phyloP scores from a whole-genome alignment of 2,113 vertebrate species.

The Corvus cornix region DNA sequence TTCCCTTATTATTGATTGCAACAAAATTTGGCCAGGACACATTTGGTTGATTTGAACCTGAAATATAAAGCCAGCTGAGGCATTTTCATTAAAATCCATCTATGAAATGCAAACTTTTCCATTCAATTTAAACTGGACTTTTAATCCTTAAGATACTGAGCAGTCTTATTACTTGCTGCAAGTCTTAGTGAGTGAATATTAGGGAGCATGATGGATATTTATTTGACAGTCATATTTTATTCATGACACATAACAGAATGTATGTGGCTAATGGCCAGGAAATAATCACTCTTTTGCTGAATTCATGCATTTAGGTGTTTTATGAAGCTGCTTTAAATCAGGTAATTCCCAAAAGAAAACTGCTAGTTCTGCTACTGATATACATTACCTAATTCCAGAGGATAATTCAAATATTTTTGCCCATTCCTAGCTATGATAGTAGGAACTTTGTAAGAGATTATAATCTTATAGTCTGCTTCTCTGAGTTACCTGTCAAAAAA shows the following conservation, averaged over 20 bases:
- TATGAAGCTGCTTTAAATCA: not conserved
- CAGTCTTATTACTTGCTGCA: not conserved
- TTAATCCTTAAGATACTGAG: not conserved
- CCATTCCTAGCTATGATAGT: not conserved
- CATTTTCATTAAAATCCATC: not conserved
- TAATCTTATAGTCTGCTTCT: not conserved
- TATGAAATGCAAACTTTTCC: not conserved
- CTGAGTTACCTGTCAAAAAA: not conserved
- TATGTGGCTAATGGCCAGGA: not conserved
- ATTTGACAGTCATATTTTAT: not conserved
- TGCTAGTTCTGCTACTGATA: not conserved
- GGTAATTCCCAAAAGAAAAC: not conserved
- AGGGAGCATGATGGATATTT: not conserved
- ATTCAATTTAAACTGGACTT: not conserved
- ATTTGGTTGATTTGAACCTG: not conserved
- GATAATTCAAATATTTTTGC: not conserved
- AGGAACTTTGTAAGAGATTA: not conserved
- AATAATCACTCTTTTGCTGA: not conserved
- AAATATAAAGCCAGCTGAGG: not conserved
- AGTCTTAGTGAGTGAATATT: not conserved
- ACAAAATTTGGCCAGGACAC: not conserved
- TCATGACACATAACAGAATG: not conserved
- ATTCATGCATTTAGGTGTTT: not conserved
- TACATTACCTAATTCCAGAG: not conserved
- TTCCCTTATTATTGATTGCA: not conserved